These are phyloP conservation scores for Erethizon dorsatum DNA, from an alignment of 2,797 vertebrate genomes.

Conservation along the genomic window DNA sequence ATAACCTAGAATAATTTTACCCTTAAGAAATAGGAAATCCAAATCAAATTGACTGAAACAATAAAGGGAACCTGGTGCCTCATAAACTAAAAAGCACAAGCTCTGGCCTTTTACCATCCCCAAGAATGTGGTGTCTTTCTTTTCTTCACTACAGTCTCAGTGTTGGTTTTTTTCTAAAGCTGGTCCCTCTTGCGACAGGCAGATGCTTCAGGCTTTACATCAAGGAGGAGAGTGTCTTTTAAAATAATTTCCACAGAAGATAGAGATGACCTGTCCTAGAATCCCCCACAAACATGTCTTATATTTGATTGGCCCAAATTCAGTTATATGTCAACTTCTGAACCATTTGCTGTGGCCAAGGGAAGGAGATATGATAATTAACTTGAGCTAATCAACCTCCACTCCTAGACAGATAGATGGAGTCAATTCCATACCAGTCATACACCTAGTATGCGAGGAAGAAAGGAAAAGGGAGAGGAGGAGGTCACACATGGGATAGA, in stretches of 20 bases:
- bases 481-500: not conserved
- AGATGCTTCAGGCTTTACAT: constrained; percentile 27
- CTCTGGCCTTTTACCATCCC: not conserved
- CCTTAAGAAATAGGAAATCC: not conserved
- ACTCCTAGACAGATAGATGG: not conserved
- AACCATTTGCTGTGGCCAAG: not conserved
- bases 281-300: not conserved
- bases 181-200: not conserved
- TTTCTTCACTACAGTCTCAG: constrained; percentile 33
- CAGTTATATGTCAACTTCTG: not conserved
- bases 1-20: constrained; percentile 46
- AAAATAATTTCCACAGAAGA: constrained; percentile 45
- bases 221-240: constrained; percentile 35
- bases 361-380: not conserved
- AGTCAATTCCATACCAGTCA: not conserved
- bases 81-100: not conserved
- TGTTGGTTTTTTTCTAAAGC: not conserved
- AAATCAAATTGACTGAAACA: constrained; percentile 62
- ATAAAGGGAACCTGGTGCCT: not conserved
- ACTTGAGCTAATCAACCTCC: constrained; percentile 1
- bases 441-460: not conserved
- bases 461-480: not conserved
- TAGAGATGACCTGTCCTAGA: not conserved
- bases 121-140: not conserved
- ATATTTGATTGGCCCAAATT: constrained; percentile 17